Evolutionary conservation across 2,113 vertebrate genomes (phyloP), one percentile per base, ranked within the genome.

Genomic region (Rhinoderma darwinii): DNA sequence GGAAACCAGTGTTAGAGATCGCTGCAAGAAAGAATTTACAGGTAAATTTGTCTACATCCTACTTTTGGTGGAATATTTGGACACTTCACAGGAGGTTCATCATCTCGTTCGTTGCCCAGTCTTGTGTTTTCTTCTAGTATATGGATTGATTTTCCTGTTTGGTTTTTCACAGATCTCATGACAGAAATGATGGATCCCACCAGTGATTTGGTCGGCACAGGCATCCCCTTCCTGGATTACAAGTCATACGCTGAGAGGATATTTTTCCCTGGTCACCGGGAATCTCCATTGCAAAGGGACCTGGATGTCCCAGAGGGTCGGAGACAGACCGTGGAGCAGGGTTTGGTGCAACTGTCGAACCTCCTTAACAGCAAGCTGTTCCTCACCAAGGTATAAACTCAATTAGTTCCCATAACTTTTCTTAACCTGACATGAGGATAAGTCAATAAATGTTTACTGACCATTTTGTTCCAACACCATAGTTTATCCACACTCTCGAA

Each of bases 111-210:
- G 2, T 54, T 54, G 51, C 2, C 20, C 51, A 6, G 56, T 61
- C 9, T 22, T 59, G 20, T 4, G 56, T 35, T 35, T 32, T 32
- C 0, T 14, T 15, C 12, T 12, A 63, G 32, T 37, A n/a, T 54
- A 35, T 20, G n/a, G 11, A n/a, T 25, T 22, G n/a, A 5, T 41
- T 41, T 39, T 41, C 11, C 4, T 78, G 22, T 77, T 77, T 27
- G 20, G 30, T 1, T 18, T 17, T 43, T 14, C 9, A 66, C 39
- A 99, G 98, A 99, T 91, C 92, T 99, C 88, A 99, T 99, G 98
- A 99, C 98, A 0, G 98, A 99, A 91, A 99, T 99, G 98, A 99
- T 98, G 89, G 98, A 99, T 89, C 96, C 99, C 93, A 98, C 98
- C 84, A 99, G 97, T 63, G 98, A 99, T 91, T 94, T 99, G 17